Evolutionary conservation across 2,888 invertebrate species (phyloP).

Genomic region (Tuberolachnus salignus): DNA sequence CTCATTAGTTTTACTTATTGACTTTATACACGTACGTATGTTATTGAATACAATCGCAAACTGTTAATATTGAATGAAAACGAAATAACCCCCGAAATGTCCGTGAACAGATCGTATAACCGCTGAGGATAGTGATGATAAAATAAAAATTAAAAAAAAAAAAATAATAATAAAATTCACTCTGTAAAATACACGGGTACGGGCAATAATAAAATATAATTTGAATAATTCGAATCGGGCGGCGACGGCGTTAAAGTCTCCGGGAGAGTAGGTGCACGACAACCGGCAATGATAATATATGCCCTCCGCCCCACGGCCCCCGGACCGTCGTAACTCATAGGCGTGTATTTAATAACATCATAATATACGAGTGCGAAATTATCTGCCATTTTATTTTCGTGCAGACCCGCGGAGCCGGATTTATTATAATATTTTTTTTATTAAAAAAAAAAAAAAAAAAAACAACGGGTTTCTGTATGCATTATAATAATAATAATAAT

Average conservation of each 20-base stretch:
- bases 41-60: no score
- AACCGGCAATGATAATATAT: background rate
- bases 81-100: no score
- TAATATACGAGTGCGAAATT: constrained; percentile 14
- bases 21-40: no score
- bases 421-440: constrained; percentile 31
- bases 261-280: background rate
- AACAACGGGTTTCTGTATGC: constrained; percentile 14
- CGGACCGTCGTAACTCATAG: background rate
- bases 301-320: background rate
- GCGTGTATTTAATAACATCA: background rate
- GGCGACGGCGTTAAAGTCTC: constrained; percentile 48
- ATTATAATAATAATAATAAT: no score
- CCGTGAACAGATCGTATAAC: no score
- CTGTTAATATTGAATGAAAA: no score
- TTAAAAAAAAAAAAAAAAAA: constrained; percentile 14
- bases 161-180: no score
- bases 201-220: no score
- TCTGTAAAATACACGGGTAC: background rate
- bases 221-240: background rate
- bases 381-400: constrained; percentile 37
- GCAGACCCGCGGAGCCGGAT: constrained; percentile 26
- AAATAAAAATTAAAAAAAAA: no score
- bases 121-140: no score
- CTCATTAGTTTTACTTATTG: no score